Base-by-base conservation (phyloP, 1,140 invertebrate genomes). In the Ptiloglossa arizonensis region DNA sequence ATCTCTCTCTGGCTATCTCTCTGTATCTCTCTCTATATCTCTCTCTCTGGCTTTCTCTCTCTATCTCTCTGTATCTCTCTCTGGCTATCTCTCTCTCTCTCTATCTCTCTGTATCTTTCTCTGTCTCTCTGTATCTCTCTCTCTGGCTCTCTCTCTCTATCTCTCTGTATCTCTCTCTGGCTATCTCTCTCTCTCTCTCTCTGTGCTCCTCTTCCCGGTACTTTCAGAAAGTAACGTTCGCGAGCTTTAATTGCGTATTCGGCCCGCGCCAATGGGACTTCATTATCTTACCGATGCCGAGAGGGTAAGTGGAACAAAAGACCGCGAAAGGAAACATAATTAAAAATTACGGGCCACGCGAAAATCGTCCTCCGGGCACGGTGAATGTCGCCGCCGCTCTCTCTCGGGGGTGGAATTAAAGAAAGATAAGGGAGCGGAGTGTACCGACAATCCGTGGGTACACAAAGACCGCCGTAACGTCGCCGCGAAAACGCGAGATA, bases 161-260 rank as follows among this genome's bases (percentile, higher is more conserved):
- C n/a, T 52, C n/a, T 22, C 3, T 52, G 1, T 24, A 5, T 6
- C n/a, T 22, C 50, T 22, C 17, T 3, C 46, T 19, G 2, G 11
- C 1, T n/a, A 11, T 46, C 11, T 46, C 54, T 32, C 27, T 32
- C 27, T 79, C 22, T 41, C 38, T 50, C 63, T 54, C 48, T 24
- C 48, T 76, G 27, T 17, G 8, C 35, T 44, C 27, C 22, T 52
- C 29, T 15, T 11, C 15, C 29, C 15, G 46, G 22, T 19, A 24
- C 35, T 72, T 83, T 71, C 57, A 75, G 56, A 80, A n/a, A 56
- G 59, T 68, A 83, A 75, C 72, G 66, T 69, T 83, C 29, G 63
- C 64, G 41, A 57, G 83, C 64, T 68, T 66, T 85, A 82, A 85
- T 86, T 82, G 75, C 78, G 80, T 85, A 76, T 74, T 80, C 44